These are phyloP conservation scores for Perithous albicinctus DNA, from an alignment of 2,888 invertebrate genomes.

Conservation along the genomic window DNA sequence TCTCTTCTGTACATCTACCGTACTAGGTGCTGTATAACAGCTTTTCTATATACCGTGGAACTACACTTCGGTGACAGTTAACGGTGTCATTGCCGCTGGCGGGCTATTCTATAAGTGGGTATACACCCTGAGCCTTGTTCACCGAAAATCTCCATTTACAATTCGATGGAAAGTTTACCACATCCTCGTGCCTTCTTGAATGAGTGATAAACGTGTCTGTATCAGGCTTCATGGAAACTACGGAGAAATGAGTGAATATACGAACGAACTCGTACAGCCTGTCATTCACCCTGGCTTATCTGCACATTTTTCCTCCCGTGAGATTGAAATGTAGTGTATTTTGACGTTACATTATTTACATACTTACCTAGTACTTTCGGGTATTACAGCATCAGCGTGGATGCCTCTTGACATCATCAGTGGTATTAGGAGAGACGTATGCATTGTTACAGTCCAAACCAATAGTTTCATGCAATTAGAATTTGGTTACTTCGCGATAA, in stretches of 20 bases:
- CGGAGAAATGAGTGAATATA: not conserved
- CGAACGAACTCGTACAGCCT: not conserved
- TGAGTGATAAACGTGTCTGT: not conserved
- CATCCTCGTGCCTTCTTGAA: not conserved
- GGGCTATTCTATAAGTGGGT: not conserved
- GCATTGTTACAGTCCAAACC: no score
- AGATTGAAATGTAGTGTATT: not conserved
- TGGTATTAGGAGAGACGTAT: not conserved
- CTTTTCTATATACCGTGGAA: not conserved
- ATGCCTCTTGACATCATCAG: conserved; percentile 4
- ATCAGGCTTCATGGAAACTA: not conserved
- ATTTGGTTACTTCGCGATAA: no score
- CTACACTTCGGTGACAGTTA: conserved; percentile 33
- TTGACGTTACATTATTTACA: no score
- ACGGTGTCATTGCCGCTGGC: conserved; percentile 49
- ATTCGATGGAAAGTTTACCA: conserved; percentile 17
- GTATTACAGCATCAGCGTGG: conserved; percentile 54
- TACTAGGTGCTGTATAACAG: not conserved
- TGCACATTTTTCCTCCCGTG: not conserved
- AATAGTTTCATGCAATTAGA: no score
- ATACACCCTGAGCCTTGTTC: not conserved
- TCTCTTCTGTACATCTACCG: not conserved
- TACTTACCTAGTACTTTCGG: conserved; percentile 61
- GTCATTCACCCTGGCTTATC: not conserved
- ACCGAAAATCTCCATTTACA: not conserved